phyloP scores from a whole-genome alignment of 2,113 vertebrate species.

The Monopterus albus region DNA sequence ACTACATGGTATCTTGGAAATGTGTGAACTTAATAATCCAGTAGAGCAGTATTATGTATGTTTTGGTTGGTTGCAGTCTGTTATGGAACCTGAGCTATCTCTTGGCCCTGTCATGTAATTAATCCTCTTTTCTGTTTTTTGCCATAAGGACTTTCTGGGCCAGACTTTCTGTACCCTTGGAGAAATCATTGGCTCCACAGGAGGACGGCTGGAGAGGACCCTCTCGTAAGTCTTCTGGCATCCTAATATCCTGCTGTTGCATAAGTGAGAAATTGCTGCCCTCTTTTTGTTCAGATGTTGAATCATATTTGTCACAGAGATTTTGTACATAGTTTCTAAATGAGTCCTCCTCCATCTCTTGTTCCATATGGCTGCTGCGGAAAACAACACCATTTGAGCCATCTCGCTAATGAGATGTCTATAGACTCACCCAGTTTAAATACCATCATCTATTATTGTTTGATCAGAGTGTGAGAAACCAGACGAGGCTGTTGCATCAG shows the following conservation, averaged over 20 bases:
- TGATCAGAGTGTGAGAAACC: constrained; percentile 18
- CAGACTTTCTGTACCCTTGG: constrained; percentile 86
- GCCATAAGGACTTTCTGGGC: constrained; percentile 82
- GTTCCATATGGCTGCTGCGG: constrained; percentile 32
- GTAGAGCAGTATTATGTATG: not conserved
- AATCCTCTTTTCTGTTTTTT: constrained; percentile 6
- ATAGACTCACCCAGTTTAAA: constrained; percentile 34
- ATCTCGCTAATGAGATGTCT: constrained; percentile 28
- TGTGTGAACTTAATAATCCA: not conserved
- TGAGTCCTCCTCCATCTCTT: constrained; percentile 15
- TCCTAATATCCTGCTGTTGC: not conserved
- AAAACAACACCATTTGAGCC: constrained; percentile 30
- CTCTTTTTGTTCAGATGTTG: constrained; percentile 16
- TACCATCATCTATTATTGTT: constrained; percentile 43
- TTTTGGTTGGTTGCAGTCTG: not conserved
- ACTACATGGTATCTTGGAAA: not conserved
- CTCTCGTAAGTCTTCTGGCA: constrained; percentile 80
- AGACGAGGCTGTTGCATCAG: constrained; percentile 13
- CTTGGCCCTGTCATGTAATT: constrained; percentile 3
- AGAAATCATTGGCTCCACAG: constrained; percentile 84
- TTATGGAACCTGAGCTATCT: not conserved
- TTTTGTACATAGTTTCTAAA: constrained; percentile 49
- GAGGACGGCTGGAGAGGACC: constrained; percentile 78
- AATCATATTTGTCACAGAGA: constrained; percentile 2
- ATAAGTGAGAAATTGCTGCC: not conserved